Percentiles rank a stretch among this genome's conserved stretches.
phyloP scores from a whole-genome alignment of 2,113 vertebrate genomes.

The Podiceps cristatus region DNA sequence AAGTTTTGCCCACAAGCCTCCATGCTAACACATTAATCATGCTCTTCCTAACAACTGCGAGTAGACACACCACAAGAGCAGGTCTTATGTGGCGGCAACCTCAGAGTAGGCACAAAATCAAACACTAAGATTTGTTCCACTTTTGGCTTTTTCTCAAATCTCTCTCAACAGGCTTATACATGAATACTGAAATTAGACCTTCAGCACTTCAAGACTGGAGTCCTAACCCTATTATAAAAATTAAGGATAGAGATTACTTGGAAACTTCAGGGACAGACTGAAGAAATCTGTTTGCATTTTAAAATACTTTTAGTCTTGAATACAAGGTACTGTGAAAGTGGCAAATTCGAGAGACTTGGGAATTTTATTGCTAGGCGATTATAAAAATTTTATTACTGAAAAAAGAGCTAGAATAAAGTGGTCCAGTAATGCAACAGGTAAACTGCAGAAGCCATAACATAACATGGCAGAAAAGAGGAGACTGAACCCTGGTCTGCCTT shows the following conservation, averaged over 20 bases:
- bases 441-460: fast-evolving
- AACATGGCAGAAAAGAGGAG: background rate
- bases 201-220: background rate
- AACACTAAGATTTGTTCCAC: background rate
- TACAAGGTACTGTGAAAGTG: background rate
- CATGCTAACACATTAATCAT: background rate
- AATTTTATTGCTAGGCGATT: background rate
- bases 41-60: background rate
- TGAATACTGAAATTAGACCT: background rate
- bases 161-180: background rate
- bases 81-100: background rate
- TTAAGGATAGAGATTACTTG: background rate
- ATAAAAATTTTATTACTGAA: background rate
- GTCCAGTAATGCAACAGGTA: background rate
- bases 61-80: background rate
- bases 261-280: background rate
- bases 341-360: background rate
- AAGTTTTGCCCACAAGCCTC: background rate
- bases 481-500: background rate
- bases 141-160: background rate
- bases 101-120: background rate
- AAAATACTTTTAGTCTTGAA: background rate
- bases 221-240: background rate
- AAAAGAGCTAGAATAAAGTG: background rate
- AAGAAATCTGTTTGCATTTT: background rate